phyloP scores from a whole-genome alignment of 2,888 invertebrate species.

The Fragum whitleyi region DNA sequence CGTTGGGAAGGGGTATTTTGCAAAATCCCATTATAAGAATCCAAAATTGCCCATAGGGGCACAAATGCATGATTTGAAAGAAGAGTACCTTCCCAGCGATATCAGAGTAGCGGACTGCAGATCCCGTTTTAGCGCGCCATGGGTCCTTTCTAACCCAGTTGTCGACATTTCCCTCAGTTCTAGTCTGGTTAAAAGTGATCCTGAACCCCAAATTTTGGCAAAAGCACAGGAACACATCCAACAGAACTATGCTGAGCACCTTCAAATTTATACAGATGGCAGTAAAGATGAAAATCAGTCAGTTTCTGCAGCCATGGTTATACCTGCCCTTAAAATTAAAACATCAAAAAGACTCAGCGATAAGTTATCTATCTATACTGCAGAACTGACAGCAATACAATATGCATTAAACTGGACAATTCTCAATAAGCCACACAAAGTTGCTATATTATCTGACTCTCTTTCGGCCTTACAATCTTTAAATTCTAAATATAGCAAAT shows the following conservation, averaged over 20 bases:
- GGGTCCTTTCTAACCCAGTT: background rate
- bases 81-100: background rate
- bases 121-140: background rate
- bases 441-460: constrained; percentile 8
- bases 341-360: constrained; percentile 12
- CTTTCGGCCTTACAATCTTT: constrained; percentile 5
- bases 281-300: background rate
- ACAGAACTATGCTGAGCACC: background rate
- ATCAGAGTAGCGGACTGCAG: background rate
- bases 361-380: constrained; percentile 9
- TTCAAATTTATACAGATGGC: constrained; percentile 27
- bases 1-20: constrained; percentile 2
- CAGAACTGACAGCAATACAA: background rate
- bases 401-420: background rate
- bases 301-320: constrained; percentile 7
- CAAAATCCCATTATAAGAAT: background rate
- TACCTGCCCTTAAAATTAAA: constrained; percentile 3
- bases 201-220: background rate
- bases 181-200: constrained; percentile 13
- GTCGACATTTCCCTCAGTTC: constrained; percentile 10
- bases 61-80: background rate
- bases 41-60: background rate
- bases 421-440: background rate
- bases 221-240: background rate
- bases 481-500: background rate